Conservation (phyloP, 2,797 vertebrate genomes). For the Lophotriccus pileatus region DNA sequence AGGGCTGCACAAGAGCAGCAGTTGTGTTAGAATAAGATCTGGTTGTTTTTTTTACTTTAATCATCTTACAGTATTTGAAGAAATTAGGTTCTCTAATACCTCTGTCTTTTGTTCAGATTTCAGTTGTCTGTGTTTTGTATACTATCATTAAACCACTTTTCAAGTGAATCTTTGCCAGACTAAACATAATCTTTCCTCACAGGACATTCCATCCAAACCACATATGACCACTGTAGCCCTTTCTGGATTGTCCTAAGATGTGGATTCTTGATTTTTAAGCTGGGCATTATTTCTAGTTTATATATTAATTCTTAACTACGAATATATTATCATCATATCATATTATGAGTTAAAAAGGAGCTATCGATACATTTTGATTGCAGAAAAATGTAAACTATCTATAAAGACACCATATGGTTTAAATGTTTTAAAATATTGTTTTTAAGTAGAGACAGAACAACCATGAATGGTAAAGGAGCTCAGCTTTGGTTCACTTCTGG, state of each 20-base stretch:
- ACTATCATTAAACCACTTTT: conserved; percentile 56
- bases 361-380: not conserved
- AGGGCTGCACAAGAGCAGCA: conserved; percentile 53
- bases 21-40: conserved; percentile 60
- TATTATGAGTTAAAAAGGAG: conserved; percentile 16
- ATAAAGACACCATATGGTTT: conserved; percentile 18
- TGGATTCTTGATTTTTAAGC: not conserved
- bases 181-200: conserved; percentile 39
- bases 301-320: conserved; percentile 3
- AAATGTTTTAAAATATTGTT: conserved; percentile 27
- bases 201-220: conserved; percentile 47
- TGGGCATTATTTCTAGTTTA: conserved; percentile 8
- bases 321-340: not conserved
- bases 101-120: conserved; percentile 66
- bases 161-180: conserved; percentile 65
- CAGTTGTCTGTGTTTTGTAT: conserved; percentile 64
- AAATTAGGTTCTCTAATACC: conserved; percentile 63
- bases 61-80: conserved; percentile 63
- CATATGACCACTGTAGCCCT: conserved; percentile 14
- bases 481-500: conserved; percentile 40
- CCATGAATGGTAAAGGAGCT: conserved; percentile 12
- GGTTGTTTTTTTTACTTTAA: conserved; percentile 62
- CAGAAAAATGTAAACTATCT: conserved; percentile 23
- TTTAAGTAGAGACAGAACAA: conserved; percentile 2
- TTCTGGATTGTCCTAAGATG: conserved; percentile 20